These are phyloP conservation scores for Sarotherodon lohbergeri DNA, from an alignment of 2,113 vertebrate genomes.

Conservation along the genomic window DNA sequence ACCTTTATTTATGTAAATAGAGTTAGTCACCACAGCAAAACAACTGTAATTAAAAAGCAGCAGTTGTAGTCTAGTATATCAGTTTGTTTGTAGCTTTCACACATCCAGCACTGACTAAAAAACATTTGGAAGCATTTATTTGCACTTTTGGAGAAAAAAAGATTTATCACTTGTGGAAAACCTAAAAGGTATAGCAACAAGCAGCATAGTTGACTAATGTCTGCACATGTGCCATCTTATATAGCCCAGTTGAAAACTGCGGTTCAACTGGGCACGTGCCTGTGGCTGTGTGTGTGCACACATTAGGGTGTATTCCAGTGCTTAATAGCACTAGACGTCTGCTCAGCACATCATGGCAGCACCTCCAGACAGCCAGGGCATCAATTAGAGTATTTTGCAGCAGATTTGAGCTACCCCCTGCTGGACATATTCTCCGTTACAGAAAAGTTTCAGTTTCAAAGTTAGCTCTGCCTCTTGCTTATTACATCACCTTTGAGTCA, in stretches of 20 bases:
- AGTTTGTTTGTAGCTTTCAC: not conserved
- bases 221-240: not conserved
- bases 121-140: not conserved
- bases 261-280: not conserved
- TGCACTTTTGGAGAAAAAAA: too few species aligned
- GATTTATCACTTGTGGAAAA: not conserved
- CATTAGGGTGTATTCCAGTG: not conserved
- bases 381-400: not conserved
- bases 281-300: not conserved
- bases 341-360: not conserved
- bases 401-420: not conserved
- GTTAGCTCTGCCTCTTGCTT: not conserved
- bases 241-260: not conserved
- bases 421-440: not conserved
- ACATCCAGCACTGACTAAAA: not conserved
- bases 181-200: not conserved
- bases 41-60: not conserved
- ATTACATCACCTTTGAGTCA: not conserved
- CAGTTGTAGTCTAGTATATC: not conserved
- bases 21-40: not conserved
- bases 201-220: not conserved
- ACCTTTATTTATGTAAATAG: not conserved
- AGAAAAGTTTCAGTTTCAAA: not conserved
- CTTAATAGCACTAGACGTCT: not conserved
- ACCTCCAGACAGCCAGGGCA: not conserved